Conservation (phyloP, 2,888 invertebrate genomes). For the Agrochola litura region DNA sequence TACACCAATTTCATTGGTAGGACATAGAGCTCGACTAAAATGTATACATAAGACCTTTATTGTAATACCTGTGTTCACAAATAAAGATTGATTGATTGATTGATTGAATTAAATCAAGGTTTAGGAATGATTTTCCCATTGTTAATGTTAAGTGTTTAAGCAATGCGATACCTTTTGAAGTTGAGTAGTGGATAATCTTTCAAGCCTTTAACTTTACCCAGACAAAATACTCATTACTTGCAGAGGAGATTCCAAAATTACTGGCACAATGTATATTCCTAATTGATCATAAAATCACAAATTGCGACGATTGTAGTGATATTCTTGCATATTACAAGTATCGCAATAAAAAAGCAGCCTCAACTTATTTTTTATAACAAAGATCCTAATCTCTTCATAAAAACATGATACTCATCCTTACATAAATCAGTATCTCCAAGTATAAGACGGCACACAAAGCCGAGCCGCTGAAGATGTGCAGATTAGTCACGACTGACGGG, state of each 20-base stretch:
- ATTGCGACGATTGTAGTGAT: not conserved
- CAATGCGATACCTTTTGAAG: not conserved
- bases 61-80: too few relatives aligned
- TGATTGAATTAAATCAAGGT: not conserved
- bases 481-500: conserved; percentile 66
- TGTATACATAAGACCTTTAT: too few relatives aligned
- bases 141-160: not conserved
- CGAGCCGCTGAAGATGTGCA: conserved; percentile 56
- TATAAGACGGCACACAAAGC: conserved; percentile 35
- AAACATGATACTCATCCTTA: not conserved
- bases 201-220: too few relatives aligned
- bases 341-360: not conserved
- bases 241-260: not conserved
- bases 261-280: not conserved
- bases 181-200: not conserved
- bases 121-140: not conserved
- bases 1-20: too few relatives aligned
- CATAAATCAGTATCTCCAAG: not conserved
- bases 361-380: not conserved
- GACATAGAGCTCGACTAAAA: too few relatives aligned
- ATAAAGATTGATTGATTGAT: too few relatives aligned
- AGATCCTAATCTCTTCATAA: conserved; percentile 1
- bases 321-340: not conserved
- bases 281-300: not conserved
- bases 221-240: not conserved